Evolutionary conservation across 1,140 invertebrate genomes (phyloP).

Genomic region (Brachionus sp.): DNA sequence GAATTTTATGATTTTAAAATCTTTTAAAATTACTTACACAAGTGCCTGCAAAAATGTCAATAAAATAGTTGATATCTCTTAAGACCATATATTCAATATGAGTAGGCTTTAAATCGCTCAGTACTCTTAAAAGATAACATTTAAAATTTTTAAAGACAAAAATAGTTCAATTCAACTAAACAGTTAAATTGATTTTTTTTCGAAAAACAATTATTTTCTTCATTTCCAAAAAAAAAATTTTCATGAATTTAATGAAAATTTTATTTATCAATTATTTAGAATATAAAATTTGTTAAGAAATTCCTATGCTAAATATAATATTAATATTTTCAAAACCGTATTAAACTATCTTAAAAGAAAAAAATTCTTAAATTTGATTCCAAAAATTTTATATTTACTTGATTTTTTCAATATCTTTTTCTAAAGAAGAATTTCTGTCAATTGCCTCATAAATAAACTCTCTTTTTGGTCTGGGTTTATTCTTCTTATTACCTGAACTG

Average conservation of each 20-base stretch:
- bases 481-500: background rate
- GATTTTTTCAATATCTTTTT: background rate
- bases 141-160: background rate
- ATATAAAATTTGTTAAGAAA: too few relatives aligned
- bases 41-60: conserved; percentile 38
- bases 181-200: too few relatives aligned
- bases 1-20: background rate
- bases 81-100: conserved; percentile 43
- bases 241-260: too few relatives aligned
- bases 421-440: background rate
- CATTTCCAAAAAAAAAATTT: background rate
- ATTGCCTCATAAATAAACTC: conserved; percentile 21
- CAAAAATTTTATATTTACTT: too few relatives aligned
- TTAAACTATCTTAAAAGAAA: too few relatives aligned
- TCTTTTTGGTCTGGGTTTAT: background rate
- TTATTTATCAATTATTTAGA: too few relatives aligned
- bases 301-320: too few relatives aligned
- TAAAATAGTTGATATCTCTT: conserved; percentile 44
- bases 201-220: too few relatives aligned
- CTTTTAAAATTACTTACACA: conserved; percentile 5
- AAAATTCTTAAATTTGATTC: too few relatives aligned
- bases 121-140: background rate
- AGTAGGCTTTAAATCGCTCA: background rate
- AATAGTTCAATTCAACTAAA: background rate
- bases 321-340: too few relatives aligned